Evolutionary conservation across 2,797 vertebrate genomes (phyloP), one percentile per base, ranked within the genome.

Genomic region (Taenioides sp.): DNA sequence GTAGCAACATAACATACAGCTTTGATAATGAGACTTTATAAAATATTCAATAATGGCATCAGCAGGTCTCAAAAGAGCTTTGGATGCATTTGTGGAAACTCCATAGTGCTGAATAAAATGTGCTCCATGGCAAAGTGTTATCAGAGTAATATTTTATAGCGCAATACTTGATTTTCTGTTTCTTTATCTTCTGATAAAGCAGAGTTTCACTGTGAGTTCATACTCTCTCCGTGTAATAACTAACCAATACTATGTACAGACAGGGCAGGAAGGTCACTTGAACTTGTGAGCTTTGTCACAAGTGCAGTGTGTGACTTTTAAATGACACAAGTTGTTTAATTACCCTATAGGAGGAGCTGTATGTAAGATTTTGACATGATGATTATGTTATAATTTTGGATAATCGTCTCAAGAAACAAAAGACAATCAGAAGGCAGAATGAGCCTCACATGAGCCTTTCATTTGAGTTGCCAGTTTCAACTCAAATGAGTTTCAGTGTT

Each of bases 11-110:
- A 50, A 40, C 58, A 55, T 69, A 23, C 31, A 75, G 25, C 65
- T 49, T 70, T 72, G 28, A 16, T 59, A 71, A 31, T 69, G 72
- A 77, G 63, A 25, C 10, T 22, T 34, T 1, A 17, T 66, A 40
- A 73, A 70, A 23, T 55, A 59, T 74, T 78, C 25, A 73, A 64
- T 67, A 72, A 70, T 69, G 49, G 27, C 28, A 54, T 54, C 65
- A 31, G 65, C 65, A 67, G 27, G 25, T 67, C 20, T 34, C 17
- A 27, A 31, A 65, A 20, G 31, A 20, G 5, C 28, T 40, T 63
- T 61, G 16, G 17, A 49, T 12, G 17, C 64, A 7, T 23, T 50
- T 28, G 40, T 25, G 14, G 16, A 47, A 47, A 47, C 43, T 17
- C 43, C 43, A 47, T 16, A 47, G 43, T 47, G 43, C 9, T 14